phyloP scores from a whole-genome alignment of 2,797 vertebrate species.

The Menidia menidia region DNA sequence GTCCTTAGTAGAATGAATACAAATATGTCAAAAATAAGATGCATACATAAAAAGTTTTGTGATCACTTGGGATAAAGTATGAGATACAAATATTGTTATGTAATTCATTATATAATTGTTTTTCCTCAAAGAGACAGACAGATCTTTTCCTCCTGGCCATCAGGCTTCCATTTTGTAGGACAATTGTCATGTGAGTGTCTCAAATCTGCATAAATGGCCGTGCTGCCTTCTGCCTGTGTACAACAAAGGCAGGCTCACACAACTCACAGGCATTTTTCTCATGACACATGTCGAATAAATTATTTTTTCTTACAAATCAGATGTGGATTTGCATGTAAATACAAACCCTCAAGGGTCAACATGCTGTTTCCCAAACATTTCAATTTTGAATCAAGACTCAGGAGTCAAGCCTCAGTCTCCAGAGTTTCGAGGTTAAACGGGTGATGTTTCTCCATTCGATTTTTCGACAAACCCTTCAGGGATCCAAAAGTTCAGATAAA shows the following conservation, averaged over 20 bases:
- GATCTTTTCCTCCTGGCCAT: slow-evolving; percentile 20
- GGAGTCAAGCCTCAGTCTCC: slow-evolving; percentile 39
- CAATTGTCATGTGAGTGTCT: slow-evolving; percentile 41
- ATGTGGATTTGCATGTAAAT: slow-evolving; percentile 76
- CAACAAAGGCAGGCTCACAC: slow-evolving; percentile 50
- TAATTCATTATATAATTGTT: slow-evolving; percentile 10
- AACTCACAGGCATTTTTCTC: slow-evolving; percentile 65
- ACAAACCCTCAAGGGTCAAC: slow-evolving; percentile 62
- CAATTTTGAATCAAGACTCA: slow-evolving; percentile 61
- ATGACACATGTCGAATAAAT: slow-evolving; percentile 67
- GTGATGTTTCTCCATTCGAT: slow-evolving; percentile 53
- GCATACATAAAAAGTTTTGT: not conserved
- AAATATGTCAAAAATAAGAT: slow-evolving; percentile 1
- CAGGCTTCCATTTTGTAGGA: slow-evolving; percentile 40
- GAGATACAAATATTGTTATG: slow-evolving; percentile 1
- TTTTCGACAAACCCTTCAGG: slow-evolving; percentile 48
- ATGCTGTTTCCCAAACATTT: slow-evolving; percentile 62
- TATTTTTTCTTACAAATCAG: slow-evolving; percentile 59
- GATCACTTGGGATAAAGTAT: not conserved
- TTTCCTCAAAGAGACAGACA: not conserved
- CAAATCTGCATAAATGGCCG: slow-evolving; percentile 42
- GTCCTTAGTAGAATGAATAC: not conserved
- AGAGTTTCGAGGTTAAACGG: slow-evolving; percentile 46
- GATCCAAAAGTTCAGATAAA: slow-evolving; percentile 36
- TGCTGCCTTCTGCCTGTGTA: slow-evolving; percentile 31